phyloP scores from a whole-genome alignment of 2,888 invertebrate species.

The Scelioninae gen. 1 region DNA sequence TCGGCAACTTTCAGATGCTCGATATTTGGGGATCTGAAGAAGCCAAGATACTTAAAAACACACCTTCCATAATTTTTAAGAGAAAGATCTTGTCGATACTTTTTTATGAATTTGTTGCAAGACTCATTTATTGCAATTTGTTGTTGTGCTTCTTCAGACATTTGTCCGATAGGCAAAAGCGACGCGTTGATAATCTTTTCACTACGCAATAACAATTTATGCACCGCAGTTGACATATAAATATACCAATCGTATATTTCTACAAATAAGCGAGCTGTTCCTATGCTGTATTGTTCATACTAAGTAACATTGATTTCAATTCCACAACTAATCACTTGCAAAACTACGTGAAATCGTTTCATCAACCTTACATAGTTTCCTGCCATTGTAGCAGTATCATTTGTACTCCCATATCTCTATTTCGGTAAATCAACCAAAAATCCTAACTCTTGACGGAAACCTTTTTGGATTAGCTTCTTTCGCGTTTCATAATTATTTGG shows the following conservation, averaged over 20 bases:
- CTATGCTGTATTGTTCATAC: slow-evolving; percentile 70
- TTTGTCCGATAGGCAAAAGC: slow-evolving; percentile 39
- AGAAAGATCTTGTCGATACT: slow-evolving; percentile 70
- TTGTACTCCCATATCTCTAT: slow-evolving; percentile 4
- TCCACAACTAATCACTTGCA: slow-evolving; percentile 71
- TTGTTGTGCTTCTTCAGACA: too few relatives aligned
- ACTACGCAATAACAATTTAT: slow-evolving; percentile 73
- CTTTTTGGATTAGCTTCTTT: neutral
- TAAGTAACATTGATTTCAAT: slow-evolving; percentile 71
- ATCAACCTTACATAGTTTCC: slow-evolving; percentile 74
- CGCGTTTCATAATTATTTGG: neutral
- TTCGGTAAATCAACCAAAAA: neutral
- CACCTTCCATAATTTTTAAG: slow-evolving; percentile 51
- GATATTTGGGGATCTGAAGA: slow-evolving; percentile 26
- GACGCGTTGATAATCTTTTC: slow-evolving; percentile 70
- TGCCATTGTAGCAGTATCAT: slow-evolving; percentile 70
- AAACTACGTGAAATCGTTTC: slow-evolving; percentile 70
- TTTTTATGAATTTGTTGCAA: slow-evolving; percentile 72
- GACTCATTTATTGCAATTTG: slow-evolving; percentile 68
- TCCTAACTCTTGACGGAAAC: neutral
- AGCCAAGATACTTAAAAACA: slow-evolving; percentile 53
- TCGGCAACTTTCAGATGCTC: slow-evolving; percentile 28
- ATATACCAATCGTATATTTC: slow-evolving; percentile 68
- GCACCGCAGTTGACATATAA: slow-evolving; percentile 61
- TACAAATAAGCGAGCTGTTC: slow-evolving; percentile 68